Percentiles rank a stretch among this genome's conserved stretches.
phyloP scores from a whole-genome alignment of 1,140 invertebrate species.

The Drusus annulatus region DNA sequence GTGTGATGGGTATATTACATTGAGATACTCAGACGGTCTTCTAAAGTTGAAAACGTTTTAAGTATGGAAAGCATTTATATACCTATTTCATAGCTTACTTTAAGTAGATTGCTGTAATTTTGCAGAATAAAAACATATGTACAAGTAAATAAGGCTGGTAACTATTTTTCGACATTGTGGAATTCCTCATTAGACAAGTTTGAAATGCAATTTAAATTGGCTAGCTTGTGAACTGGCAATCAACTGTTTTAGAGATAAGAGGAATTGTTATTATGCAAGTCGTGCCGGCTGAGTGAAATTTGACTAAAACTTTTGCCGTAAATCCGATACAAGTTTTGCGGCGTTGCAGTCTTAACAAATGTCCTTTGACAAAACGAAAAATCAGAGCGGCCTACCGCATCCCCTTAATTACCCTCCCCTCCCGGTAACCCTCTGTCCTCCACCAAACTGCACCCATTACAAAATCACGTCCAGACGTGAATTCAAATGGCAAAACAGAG shows the following conservation, averaged over 20 bases:
- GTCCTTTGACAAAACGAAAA: constrained; percentile 54
- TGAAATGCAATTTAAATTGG: constrained; percentile 13
- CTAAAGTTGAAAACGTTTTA: not conserved
- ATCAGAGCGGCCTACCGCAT: constrained; percentile 48
- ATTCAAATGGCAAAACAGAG: constrained; percentile 4
- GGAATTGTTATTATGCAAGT: constrained; percentile 28
- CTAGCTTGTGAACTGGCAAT: not conserved
- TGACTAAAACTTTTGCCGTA: constrained; percentile 39
- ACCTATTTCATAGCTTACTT: too few relatives aligned
- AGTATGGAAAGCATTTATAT: too few relatives aligned
- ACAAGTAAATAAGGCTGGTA: too few relatives aligned
- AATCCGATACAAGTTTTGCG: constrained; percentile 40
- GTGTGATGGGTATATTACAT: not conserved
- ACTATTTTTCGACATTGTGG: not conserved
- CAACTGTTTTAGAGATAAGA: constrained; percentile 21
- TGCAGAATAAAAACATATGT: too few relatives aligned
- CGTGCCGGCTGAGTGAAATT: constrained; percentile 35
- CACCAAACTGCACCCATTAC: constrained; percentile 31
- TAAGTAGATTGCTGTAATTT: too few relatives aligned
- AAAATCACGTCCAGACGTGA: not conserved
- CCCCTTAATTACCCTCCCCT: constrained; percentile 40
- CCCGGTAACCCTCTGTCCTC: not conserved
- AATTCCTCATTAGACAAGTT: not conserved
- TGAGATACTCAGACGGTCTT: not conserved
- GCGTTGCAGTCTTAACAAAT: constrained; percentile 46